These are phyloP conservation scores for Ischnura elegans DNA, from an alignment of 2,888 invertebrate genomes.

Conservation along the genomic window DNA sequence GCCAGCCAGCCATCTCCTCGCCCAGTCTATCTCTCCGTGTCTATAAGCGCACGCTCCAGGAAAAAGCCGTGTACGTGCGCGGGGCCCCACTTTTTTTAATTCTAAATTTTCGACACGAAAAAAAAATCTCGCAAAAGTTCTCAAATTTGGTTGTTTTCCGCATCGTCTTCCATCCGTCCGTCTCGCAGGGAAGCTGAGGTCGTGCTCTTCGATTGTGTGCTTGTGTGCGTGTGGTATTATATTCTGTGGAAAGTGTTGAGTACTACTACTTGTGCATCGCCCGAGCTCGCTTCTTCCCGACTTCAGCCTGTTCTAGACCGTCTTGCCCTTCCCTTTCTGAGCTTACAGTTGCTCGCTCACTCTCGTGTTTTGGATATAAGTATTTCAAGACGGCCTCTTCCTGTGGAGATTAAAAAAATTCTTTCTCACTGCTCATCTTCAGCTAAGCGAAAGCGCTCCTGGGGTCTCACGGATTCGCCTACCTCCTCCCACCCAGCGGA, in stretches of 20 bases:
- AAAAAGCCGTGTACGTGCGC: not conserved
- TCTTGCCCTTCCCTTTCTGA: no score
- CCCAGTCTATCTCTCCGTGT: slow-evolving; percentile 39
- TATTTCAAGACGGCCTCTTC: not conserved
- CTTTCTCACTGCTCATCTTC: not conserved
- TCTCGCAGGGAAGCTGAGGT: not conserved
- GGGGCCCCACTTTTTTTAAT: no score
- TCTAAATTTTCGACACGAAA: no score
- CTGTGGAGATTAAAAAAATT: not conserved
- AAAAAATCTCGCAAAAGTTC: no score
- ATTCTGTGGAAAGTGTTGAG: not conserved
- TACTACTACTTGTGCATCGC: not conserved
- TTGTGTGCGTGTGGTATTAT: not conserved
- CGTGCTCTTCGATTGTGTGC: not conserved
- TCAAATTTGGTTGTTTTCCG: no score
- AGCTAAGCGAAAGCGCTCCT: not conserved
- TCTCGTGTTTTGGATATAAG: slow-evolving; percentile 19
- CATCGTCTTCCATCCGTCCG: not conserved
- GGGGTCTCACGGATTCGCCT: not conserved
- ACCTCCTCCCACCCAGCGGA: no score
- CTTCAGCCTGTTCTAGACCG: no score
- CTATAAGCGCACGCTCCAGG: slow-evolving; percentile 23
- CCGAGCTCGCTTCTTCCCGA: not conserved
- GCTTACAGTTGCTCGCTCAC: not conserved
- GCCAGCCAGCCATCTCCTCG: not conserved